These are phyloP conservation scores for Cydia strobilella DNA, from an alignment of 1,140 invertebrate species.

Conservation along the genomic window DNA sequence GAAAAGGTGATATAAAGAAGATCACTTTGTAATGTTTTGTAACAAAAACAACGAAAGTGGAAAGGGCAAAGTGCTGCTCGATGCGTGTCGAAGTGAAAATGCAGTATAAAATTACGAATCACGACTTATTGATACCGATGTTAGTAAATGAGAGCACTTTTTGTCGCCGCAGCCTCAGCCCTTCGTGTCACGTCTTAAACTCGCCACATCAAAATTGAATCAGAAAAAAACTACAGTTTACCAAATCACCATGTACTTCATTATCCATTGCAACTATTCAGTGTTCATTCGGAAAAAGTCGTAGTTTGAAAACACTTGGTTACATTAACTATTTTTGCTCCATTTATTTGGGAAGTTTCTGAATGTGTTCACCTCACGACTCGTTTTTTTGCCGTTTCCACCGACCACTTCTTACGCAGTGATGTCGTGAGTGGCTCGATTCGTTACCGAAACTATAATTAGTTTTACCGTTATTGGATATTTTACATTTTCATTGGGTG, in stretches of 20 bases:
- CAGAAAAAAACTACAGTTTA: conserved; percentile 33
- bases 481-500: conserved; percentile 66
- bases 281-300: conserved; percentile 23
- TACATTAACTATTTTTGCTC: conserved; percentile 48
- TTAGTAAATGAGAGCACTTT: conserved; percentile 73
- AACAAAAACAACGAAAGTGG: conserved; percentile 63
- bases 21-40: conserved; percentile 34
- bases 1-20: conserved; percentile 25
- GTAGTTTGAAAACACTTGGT: conserved; percentile 42
- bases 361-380: conserved; percentile 63
- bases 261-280: conserved; percentile 12
- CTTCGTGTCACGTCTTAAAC: conserved; percentile 40
- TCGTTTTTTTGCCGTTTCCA: conserved; percentile 66
- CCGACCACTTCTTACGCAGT: conserved; percentile 53
- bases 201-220: conserved; percentile 54
- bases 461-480: conserved; percentile 72
- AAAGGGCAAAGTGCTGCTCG: conserved; percentile 67
- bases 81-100: conserved; percentile 73
- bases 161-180: conserved; percentile 58
- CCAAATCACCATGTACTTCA: conserved; percentile 13
- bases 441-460: conserved; percentile 72
- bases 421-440: conserved; percentile 68
- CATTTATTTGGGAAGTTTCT: conserved; percentile 50
- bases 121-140: conserved; percentile 68
- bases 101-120: conserved; percentile 76